These are phyloP conservation scores for Acleris sparsana DNA, from an alignment of 2,888 invertebrate genomes.

Conservation along the genomic window DNA sequence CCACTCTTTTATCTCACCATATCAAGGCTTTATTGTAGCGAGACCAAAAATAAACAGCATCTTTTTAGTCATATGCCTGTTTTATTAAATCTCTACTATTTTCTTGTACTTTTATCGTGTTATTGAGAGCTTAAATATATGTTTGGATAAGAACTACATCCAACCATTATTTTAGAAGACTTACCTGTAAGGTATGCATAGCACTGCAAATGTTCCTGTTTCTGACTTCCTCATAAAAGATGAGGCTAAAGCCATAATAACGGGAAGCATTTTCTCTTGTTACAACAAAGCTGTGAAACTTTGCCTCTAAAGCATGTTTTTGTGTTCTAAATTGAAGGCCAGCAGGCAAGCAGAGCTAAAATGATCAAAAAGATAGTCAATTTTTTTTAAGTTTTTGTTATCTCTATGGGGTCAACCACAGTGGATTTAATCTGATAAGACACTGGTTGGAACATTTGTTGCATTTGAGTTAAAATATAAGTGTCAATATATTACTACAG, in stretches of 20 bases:
- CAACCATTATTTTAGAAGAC: neutral
- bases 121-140: too few species aligned
- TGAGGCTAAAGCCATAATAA: conserved; percentile 96
- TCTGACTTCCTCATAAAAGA: conserved; percentile 98
- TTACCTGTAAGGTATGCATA: conserved; percentile 96
- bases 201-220: conserved; percentile 96
- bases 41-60: too few species aligned
- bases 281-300: conserved; percentile 98
- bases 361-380: conserved; percentile 43
- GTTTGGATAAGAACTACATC: neutral
- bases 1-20: too few species aligned
- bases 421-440: too few species aligned
- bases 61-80: too few species aligned
- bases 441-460: too few species aligned
- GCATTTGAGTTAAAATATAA: too few species aligned
- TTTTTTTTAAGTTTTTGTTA: neutral
- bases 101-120: too few species aligned
- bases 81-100: too few species aligned
- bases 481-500: too few species aligned
- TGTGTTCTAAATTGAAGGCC: conserved; percentile 97
- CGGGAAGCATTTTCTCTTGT: conserved; percentile 98
- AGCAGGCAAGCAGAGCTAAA: conserved; percentile 96
- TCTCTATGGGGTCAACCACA: too few species aligned
- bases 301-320: conserved; percentile 92
- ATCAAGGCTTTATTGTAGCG: too few species aligned